Evolutionary conservation across 2,113 vertebrate species (phyloP).

Genomic region (Varanus salvator): DNA sequence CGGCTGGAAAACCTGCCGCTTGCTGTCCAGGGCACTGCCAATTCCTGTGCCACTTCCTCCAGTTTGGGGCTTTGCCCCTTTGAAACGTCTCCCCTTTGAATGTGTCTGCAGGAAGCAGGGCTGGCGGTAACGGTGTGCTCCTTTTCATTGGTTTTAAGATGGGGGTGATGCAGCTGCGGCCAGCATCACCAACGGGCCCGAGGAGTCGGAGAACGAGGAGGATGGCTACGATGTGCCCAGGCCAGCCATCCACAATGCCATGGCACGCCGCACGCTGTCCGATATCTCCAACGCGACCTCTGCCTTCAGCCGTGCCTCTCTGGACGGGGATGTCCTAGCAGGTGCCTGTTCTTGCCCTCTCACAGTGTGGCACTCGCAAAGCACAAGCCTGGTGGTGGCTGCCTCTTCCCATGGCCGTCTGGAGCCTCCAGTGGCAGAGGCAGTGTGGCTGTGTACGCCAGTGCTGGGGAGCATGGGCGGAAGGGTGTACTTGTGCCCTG

Average conservation of each 20-base stretch:
- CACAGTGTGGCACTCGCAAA: no score
- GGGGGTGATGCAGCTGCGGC: constrained; percentile 68
- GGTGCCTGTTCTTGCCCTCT: constrained; percentile 55
- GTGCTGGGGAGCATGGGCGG: no score
- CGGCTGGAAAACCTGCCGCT: background rate
- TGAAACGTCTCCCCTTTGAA: background rate
- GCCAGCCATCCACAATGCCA: constrained; percentile 75
- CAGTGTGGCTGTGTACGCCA: no score
- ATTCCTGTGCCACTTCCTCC: background rate
- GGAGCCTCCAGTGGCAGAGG: background rate
- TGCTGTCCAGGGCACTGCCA: no score
- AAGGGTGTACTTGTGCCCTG: no score
- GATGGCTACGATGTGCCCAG: constrained; percentile 91
- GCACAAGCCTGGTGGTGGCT: no score
- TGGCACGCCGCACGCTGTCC: constrained; percentile 86
- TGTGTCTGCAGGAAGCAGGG: background rate
- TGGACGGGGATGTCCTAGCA: constrained; percentile 80
- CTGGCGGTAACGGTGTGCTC: background rate
- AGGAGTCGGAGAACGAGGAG: constrained; percentile 84
- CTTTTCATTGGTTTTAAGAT: constrained; percentile 44
- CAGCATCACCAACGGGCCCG: constrained; percentile 77
- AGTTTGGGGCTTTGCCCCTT: background rate
- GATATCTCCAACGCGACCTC: constrained; percentile 86
- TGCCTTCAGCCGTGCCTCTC: constrained; percentile 83
- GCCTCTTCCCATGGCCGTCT: no score